phyloP scores from a whole-genome alignment of 2,113 vertebrate species.

The Meles meles region DNA sequence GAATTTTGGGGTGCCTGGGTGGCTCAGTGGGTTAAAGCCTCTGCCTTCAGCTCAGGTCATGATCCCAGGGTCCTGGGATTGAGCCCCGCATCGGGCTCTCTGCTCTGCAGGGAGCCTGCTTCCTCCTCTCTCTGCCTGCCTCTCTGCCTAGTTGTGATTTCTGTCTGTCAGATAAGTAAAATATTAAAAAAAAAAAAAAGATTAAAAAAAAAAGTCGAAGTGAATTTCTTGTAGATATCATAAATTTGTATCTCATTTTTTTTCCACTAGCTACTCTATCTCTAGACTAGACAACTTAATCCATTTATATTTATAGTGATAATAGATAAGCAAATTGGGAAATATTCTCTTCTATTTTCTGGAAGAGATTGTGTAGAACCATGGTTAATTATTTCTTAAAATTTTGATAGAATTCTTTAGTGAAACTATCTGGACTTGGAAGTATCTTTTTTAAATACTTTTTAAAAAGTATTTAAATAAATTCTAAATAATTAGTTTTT shows the following conservation, averaged over 20 bases:
- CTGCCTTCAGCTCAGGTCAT: too few species aligned
- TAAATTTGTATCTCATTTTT: neutral
- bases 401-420: neutral
- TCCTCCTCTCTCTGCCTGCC: too few species aligned
- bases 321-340: neutral
- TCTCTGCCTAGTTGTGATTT: too few species aligned
- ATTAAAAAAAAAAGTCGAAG: neutral
- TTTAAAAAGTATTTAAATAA: too few species aligned
- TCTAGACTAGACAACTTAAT: neutral
- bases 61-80: too few species aligned
- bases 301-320: neutral
- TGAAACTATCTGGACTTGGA: neutral
- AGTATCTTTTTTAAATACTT: neutral
- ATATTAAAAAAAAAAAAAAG: too few species aligned
- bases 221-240: neutral
- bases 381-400: neutral
- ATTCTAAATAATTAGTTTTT: too few species aligned
- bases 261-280: neutral
- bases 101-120: too few species aligned
- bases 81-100: too few species aligned
- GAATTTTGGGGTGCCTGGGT: too few species aligned
- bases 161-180: too few species aligned
- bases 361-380: neutral
- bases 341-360: neutral
- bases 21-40: too few species aligned